Evolutionary conservation across 2,113 vertebrate genomes (phyloP).

Genomic region (Dicentrarchus labrax): DNA sequence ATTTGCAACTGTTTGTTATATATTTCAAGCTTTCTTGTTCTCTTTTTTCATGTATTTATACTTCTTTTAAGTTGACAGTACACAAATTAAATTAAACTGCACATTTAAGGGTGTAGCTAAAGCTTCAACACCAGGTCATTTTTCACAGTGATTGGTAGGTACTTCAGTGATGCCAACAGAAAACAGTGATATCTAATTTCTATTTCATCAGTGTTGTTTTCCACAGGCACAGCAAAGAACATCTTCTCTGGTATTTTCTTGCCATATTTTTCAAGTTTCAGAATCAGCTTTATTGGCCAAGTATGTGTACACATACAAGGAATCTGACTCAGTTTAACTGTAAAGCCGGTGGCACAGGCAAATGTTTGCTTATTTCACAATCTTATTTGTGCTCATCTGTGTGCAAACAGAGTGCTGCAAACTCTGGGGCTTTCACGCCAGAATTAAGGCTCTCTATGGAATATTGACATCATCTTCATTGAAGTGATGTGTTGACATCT

Average conservation of each 20-base stretch:
- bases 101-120: neutral
- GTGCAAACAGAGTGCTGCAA: constrained; percentile 5
- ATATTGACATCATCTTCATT: constrained; percentile 53
- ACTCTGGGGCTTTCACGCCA: constrained; percentile 16
- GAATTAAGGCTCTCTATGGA: constrained; percentile 32
- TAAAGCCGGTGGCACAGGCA: neutral
- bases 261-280: neutral
- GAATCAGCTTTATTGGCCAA: neutral
- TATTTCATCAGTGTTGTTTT: constrained; percentile 1
- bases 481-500: constrained; percentile 34
- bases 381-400: constrained; percentile 21
- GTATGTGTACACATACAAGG: neutral
- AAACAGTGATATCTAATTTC: neutral
- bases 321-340: neutral
- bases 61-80: neutral
- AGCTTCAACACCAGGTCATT: neutral
- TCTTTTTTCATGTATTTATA: neutral
- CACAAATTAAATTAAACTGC: neutral
- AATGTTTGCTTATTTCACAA: constrained; percentile 28
- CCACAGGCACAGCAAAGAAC: neutral
- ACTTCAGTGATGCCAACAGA: neutral
- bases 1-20: no score
- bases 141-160: constrained; percentile 14
- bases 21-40: neutral
- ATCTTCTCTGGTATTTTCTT: neutral